Evolutionary conservation across 2,113 vertebrate genomes (phyloP), one percentile per base, ranked within the genome.

Genomic region (Callithrix jacchus): DNA sequence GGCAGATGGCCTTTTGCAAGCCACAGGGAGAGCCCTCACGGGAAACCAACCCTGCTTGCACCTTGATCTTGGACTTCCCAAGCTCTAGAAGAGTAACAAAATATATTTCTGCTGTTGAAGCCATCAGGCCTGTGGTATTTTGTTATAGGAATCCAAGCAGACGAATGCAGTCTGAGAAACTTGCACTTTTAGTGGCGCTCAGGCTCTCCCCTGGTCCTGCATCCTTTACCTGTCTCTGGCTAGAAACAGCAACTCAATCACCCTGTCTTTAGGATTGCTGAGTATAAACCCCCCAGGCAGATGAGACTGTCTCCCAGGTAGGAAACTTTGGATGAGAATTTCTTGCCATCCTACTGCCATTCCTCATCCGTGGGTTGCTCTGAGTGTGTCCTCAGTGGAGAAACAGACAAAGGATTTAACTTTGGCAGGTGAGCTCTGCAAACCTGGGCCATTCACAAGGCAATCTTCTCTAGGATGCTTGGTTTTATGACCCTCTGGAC

Each of bases 341-440:
- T 64, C 61, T 64, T 21, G 45, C 12, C 17, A 9, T 42, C 17
- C 73, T 21, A 25, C 27, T 1, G 5, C 56, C 8, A 42, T 7
- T 11, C 16, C 37, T 30, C 11, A 6, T 70, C 30, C 1, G 0
- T 61, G 17, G 16, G 7, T 20, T 32, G 17, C 54, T 76, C 64
- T 52, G 21, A 2, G 30, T 7, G 20, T 27, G 20, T 21, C 25
- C 35, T 77, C 37, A 10, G 12, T 25, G 25, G 17, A 40, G 25
- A 23, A 2, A 8, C 35, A 32, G 37, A 30, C 0, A 0, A 9
- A 40, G 12, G 37, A 6, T 73, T 47, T 91, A 45, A 54, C 2
- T 13, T 20, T 30, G 8, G 42, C 6, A 20, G 23, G 35, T 7
- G 47, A 83, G 58, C 40, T 82, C 58, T n/a, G 54, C 30, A 58